Base-by-base conservation (phyloP, 2,888 invertebrate species). In the Sabatieria punctata region DNA sequence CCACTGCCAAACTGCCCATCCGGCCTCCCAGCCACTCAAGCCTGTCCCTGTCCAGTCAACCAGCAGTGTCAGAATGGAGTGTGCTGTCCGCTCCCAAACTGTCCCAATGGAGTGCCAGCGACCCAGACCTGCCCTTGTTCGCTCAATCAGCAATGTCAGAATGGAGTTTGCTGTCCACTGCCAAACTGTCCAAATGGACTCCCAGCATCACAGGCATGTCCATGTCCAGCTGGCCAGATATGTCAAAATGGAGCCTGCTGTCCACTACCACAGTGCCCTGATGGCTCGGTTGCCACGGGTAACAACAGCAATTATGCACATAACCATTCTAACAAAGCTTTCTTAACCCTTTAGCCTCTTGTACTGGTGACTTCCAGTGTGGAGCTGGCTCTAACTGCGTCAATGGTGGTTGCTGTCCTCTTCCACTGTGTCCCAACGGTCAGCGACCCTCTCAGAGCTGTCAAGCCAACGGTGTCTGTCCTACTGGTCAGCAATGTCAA, bases 231-330 rank as follows among this genome's bases (percentile, higher is more conserved):
- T n/a, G n/a, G 57, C 48, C 61, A 60, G 39, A 58, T 24, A 43
- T 60, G 60, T 44, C 48, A 55, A 51, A 55, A 55, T 40, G 57
- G 51, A 24, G 52, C 52, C 27, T 61, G 60, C 43, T 61, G 61
- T 33, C 54, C 58, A 11, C 51, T n/a, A n/a, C n/a, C n/a, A n/a
- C n/a, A n/a, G n/a, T n/a, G n/a, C n/a, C n/a, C n/a, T n/a, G n/a
- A n/a, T n/a, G n/a, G n/a, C n/a, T n/a, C n/a, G n/a, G n/a, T n/a
- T n/a, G n/a, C n/a, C n/a, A n/a, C n/a, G n/a, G n/a, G n/a, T n/a
- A n/a, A n/a, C n/a, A n/a, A n/a, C n/a, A n/a, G n/a, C n/a, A n/a
- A n/a, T n/a, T n/a, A n/a, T n/a, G n/a, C n/a, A n/a, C n/a, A n/a
- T n/a, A n/a, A n/a, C n/a, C n/a, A n/a, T n/a, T n/a, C n/a, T n/a